phyloP scores from a whole-genome alignment of 2,888 invertebrate species.

The Cephus rjabovi region DNA sequence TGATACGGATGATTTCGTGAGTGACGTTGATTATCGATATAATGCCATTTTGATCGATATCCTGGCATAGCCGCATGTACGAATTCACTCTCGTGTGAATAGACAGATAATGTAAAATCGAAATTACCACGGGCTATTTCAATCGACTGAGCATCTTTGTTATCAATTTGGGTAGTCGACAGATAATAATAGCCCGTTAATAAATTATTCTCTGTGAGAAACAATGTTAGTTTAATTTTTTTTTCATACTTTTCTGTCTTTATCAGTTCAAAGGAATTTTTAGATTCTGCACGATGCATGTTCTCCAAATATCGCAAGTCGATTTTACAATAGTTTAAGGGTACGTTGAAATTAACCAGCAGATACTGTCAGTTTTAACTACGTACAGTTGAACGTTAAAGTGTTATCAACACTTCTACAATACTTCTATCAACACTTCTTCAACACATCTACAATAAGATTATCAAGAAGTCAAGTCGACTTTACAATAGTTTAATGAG shows the following conservation, averaged over 20 bases:
- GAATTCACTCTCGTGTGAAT: conserved; percentile 26
- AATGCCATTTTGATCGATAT: not conserved
- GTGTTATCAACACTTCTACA: not conserved
- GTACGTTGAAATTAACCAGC: not conserved
- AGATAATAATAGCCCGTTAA: not conserved
- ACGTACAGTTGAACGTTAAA: not conserved
- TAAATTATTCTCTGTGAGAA: not conserved
- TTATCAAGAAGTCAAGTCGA: no score
- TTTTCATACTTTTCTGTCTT: no score
- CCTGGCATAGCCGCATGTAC: not conserved
- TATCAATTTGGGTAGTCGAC: not conserved
- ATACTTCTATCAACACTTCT: no score
- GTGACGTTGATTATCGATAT: conserved; percentile 9
- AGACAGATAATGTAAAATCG: conserved; percentile 27
- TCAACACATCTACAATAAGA: no score
- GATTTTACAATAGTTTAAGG: not conserved
- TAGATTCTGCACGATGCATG: not conserved
- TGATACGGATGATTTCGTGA: conserved; percentile 20
- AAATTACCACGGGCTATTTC: not conserved
- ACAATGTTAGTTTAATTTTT: not conserved
- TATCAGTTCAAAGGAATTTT: not conserved
- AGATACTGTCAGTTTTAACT: not conserved
- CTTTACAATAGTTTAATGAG: not conserved
- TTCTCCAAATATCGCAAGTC: not conserved
- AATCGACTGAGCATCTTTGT: not conserved